Evolutionary conservation across 1,140 invertebrate species (phyloP), one percentile per base, ranked within the genome.

Genomic region (Ceratitis capitata): DNA sequence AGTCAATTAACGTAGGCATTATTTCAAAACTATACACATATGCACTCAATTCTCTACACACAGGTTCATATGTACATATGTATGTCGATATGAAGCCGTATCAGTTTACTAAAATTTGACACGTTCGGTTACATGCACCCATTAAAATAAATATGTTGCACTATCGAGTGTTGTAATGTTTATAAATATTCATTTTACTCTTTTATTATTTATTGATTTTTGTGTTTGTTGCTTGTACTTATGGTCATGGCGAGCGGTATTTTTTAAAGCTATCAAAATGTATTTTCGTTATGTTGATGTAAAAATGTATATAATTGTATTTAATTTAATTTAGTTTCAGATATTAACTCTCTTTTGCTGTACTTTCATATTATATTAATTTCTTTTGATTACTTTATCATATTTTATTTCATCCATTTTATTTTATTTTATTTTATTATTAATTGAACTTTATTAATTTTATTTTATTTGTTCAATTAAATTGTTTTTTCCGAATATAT

Each of bases 191-290:
- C 19, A 78, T 26, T 23, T 19, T n/a, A n/a, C n/a, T n/a, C n/a
- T n/a, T 3, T 64, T 78, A 26, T 61, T 29, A 19, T 45, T 26
- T 42, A 78, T 78, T 78, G 69, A 78, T 78, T 78, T 78, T 45
- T 39, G 45, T 45, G 42, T 78, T 12, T 19, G 69, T 42, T 61
- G 12, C 19, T 53, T 61, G 5, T 61, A 9, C 29, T 61, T 26
- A 5, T n/a, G 56, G 56, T 61, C 7, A 61, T 61, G 5, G n/a
- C n/a, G n/a, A n/a, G n/a, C n/a, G n/a, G n/a, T n/a, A n/a, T n/a
- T n/a, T n/a, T n/a, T n/a, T n/a, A n/a, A n/a, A n/a, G n/a, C n/a
- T n/a, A n/a, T n/a, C n/a, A n/a, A n/a, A n/a, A n/a, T n/a, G n/a
- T n/a, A n/a, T n/a, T n/a, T n/a, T n/a, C n/a, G n/a, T n/a, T n/a